These are phyloP conservation scores for Colletes collaris DNA, from an alignment of 2,888 invertebrate species.

Conservation along the genomic window DNA sequence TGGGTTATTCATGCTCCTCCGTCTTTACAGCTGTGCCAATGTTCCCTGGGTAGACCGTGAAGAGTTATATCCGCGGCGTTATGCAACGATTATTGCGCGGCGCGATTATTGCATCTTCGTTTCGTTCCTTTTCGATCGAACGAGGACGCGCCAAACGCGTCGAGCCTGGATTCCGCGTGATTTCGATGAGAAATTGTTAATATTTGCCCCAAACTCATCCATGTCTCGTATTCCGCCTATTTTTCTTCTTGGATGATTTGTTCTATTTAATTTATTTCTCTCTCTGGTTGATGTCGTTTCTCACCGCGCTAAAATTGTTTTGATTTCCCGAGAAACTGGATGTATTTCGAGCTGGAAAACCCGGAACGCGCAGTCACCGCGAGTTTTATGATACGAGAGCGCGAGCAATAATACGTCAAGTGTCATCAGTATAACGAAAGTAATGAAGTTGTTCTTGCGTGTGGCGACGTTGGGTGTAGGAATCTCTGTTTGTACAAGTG, in stretches of 20 bases:
- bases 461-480: not conserved
- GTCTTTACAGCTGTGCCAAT: slow-evolving; percentile 50
- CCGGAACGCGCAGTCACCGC: not conserved
- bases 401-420: not conserved
- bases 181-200: no score
- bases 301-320: no score
- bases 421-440: no score
- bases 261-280: no score
- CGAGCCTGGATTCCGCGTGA: not conserved
- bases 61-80: slow-evolving; percentile 36
- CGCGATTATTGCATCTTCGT: slow-evolving; percentile 29
- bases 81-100: slow-evolving; percentile 48
- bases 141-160: slow-evolving; percentile 7
- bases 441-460: not conserved
- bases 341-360: not conserved
- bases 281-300: no score
- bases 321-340: not conserved
- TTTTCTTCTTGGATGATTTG: no score
- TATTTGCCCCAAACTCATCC: no score
- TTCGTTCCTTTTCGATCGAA: not conserved
- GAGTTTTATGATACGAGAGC: slow-evolving; percentile 13
- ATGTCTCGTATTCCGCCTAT: no score
- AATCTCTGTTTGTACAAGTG: slow-evolving; percentile 1
- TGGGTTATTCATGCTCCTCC: slow-evolving; percentile 44
- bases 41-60: slow-evolving; percentile 37